Evolutionary conservation across 1,140 invertebrate genomes (phyloP).

Genomic region (Bombus polaris): DNA sequence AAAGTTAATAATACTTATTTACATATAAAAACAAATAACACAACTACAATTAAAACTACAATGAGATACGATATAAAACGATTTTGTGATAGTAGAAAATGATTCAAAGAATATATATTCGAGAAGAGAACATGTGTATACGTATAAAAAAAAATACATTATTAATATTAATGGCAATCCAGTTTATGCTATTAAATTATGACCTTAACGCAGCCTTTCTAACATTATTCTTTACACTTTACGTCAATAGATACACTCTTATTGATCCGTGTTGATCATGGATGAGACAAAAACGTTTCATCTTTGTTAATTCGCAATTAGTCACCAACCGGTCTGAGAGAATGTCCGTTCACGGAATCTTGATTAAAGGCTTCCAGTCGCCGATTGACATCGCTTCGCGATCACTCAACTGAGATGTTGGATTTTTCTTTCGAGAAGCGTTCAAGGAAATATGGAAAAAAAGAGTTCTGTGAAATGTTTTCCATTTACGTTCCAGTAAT

Average conservation of each 20-base stretch:
- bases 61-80: too few relatives aligned
- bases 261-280: background rate
- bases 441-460: background rate
- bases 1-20: too few relatives aligned
- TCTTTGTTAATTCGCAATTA: conserved; percentile 35
- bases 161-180: too few relatives aligned
- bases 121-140: too few relatives aligned
- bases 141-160: too few relatives aligned
- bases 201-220: background rate
- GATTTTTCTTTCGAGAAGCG: background rate
- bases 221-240: background rate
- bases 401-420: background rate
- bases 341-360: conserved; percentile 1
- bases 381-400: background rate
- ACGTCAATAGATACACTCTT: conserved; percentile 3
- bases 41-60: too few relatives aligned
- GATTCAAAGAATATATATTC: too few relatives aligned
- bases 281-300: background rate
- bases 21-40: too few relatives aligned
- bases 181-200: too few relatives aligned
- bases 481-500: background rate
- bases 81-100: too few relatives aligned
- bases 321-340: conserved; percentile 1
- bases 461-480: background rate
- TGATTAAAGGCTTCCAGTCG: background rate